Conservation (phyloP, 2,113 vertebrate genomes). For the Hippotragus niger region DNA sequence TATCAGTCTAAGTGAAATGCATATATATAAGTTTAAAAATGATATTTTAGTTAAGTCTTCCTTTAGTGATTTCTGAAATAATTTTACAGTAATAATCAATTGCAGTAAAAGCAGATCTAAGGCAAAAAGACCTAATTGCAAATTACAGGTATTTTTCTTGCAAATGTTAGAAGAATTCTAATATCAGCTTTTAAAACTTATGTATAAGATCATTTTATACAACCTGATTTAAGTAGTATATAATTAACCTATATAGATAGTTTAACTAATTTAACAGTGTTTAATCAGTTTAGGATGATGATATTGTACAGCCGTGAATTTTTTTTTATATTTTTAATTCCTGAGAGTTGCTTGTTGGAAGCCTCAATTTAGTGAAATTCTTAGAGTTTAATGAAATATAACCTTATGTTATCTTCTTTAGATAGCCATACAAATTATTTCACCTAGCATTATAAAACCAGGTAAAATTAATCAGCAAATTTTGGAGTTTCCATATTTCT, state of each 20-base stretch:
- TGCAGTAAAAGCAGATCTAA: background rate
- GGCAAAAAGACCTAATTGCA: background rate
- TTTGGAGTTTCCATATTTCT: background rate
- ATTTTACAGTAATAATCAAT: conserved; percentile 6
- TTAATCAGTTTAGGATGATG: conserved; percentile 2
- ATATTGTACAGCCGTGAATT: background rate
- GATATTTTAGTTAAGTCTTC: background rate
- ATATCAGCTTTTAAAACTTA: background rate
- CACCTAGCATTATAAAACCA: background rate
- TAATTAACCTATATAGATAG: conserved; percentile 6
- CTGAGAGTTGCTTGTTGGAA: background rate
- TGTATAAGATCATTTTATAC: background rate
- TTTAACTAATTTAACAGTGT: conserved; percentile 34
- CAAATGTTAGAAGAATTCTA: background rate
- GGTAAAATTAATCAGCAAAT: background rate
- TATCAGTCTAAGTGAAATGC: background rate
- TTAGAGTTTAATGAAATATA: background rate
- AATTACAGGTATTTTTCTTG: conserved; percentile 28
- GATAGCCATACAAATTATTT: background rate
- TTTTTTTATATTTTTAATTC: conserved; percentile 4
- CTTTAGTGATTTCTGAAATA: background rate
- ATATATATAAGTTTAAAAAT: background rate
- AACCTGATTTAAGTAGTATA: background rate
- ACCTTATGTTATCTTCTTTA: background rate
- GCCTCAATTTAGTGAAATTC: background rate